phyloP scores from a whole-genome alignment of 2,797 vertebrate species.

The Myoxocephalus aenaeus region DNA sequence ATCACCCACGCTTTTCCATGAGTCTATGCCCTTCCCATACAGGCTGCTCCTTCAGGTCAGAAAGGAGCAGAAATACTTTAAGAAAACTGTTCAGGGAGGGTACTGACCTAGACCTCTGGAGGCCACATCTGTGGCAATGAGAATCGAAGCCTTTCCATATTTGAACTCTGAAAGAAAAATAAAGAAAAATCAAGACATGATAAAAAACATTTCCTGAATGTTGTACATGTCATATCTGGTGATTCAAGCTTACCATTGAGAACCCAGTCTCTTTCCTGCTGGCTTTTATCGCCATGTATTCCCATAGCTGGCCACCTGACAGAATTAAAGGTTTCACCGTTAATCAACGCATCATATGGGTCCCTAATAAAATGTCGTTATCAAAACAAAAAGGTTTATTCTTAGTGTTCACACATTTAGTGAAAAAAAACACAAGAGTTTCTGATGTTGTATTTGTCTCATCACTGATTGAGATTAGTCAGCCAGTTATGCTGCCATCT shows the following conservation, averaged over 20 bases:
- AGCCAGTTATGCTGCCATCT: slow-evolving; percentile 4
- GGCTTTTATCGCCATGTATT: slow-evolving; percentile 98
- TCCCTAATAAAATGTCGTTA: too few species aligned
- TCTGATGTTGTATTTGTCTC: neutral
- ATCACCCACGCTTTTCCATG: neutral
- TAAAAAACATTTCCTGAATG: neutral
- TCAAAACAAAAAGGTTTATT: neutral
- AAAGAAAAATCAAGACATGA: neutral
- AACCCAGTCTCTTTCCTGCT: slow-evolving; percentile 98
- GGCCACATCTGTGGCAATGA: slow-evolving; percentile 98
- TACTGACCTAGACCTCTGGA: slow-evolving; percentile 98
- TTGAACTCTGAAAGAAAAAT: slow-evolving; percentile 90
- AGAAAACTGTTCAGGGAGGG: slow-evolving; percentile 16
- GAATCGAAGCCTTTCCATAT: slow-evolving; percentile 97
- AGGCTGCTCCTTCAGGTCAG: slow-evolving; percentile 99
- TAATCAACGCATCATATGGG: neutral
- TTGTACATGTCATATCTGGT: accelerated
- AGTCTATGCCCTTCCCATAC: slow-evolving; percentile 98
- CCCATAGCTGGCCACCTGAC: slow-evolving; percentile 97
- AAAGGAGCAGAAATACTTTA: slow-evolving; percentile 79
- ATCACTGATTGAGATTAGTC: slow-evolving; percentile 20
- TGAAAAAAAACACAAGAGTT: too few species aligned
- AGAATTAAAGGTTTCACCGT: neutral
- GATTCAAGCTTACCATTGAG: slow-evolving; percentile 88
- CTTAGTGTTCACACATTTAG: too few species aligned